Percentiles rank a stretch among this genome's conserved stretches.
phyloP scores from a whole-genome alignment of 2,797 vertebrate genomes.

The Margarornis squamiger region DNA sequence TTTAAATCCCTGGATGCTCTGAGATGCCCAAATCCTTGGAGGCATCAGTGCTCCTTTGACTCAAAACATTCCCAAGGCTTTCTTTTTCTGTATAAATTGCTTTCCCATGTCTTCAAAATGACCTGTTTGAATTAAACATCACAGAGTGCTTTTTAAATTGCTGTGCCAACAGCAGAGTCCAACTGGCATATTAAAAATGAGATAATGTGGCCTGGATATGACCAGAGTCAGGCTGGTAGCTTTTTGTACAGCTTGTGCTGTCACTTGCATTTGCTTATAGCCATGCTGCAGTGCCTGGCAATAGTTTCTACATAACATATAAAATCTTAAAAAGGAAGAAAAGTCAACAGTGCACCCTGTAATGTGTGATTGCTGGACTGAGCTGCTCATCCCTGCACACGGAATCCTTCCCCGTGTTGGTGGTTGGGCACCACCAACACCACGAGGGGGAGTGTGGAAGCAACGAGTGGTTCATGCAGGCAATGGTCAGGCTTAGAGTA shows the following conservation, averaged over 20 bases:
- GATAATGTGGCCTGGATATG: neutral
- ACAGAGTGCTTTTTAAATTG: neutral
- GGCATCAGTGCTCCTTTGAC: neutral
- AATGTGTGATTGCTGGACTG: accelerated
- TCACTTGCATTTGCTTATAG: neutral
- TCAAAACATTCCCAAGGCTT: accelerated
- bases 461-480: neutral
- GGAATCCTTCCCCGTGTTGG: accelerated
- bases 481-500: accelerated
- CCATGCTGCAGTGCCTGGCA: neutral
- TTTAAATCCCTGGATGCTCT: neutral
- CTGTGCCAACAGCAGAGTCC: neutral
- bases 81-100: neutral
- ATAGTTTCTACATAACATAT: neutral
- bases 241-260: neutral
- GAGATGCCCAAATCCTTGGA: neutral
- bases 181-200: neutral
- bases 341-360: accelerated
- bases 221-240: neutral
- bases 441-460: slow-evolving; percentile 5
- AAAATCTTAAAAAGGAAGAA: neutral
- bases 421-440: neutral
- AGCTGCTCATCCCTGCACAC: neutral
- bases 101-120: neutral
- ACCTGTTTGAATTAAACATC: neutral